Percentiles rank a stretch among this genome's conserved stretches.
phyloP scores from a whole-genome alignment of 2,113 vertebrate species.

The Junco hyemalis region DNA sequence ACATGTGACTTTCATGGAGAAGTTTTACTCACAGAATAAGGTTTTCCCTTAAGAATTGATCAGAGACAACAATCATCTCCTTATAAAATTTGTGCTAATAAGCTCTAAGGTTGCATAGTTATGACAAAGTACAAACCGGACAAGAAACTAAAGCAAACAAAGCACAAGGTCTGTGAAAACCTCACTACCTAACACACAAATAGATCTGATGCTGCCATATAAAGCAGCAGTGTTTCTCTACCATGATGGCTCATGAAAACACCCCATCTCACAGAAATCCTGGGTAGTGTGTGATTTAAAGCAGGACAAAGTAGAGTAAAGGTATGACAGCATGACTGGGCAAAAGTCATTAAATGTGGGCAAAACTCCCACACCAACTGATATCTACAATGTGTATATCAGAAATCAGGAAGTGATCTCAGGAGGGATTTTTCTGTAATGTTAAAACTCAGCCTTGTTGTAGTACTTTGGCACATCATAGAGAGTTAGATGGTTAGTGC shows the following conservation, averaged over 20 bases:
- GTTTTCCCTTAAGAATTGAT: neutral
- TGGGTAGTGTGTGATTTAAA: neutral
- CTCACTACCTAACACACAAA: neutral
- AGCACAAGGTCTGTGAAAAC: neutral
- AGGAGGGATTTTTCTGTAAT: neutral
- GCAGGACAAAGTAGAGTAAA: neutral
- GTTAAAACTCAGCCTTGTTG: neutral
- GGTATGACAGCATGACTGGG: neutral
- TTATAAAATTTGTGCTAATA: neutral
- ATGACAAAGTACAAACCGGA: neutral
- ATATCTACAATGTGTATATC: neutral
- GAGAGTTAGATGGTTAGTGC: neutral
- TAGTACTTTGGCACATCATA: neutral
- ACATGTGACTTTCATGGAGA: neutral
- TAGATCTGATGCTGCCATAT: neutral
- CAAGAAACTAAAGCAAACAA: neutral
- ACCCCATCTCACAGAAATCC: neutral
- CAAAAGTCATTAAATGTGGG: neutral
- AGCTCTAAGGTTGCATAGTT: neutral
- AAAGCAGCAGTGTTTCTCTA: neutral
- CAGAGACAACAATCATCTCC: neutral
- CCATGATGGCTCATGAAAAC: accelerated
- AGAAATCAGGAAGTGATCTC: neutral
- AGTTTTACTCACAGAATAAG: neutral
- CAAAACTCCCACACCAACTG: neutral